Base-by-base conservation (phyloP, 2,797 vertebrate species). In the Lutjanus argentimaculatus region DNA sequence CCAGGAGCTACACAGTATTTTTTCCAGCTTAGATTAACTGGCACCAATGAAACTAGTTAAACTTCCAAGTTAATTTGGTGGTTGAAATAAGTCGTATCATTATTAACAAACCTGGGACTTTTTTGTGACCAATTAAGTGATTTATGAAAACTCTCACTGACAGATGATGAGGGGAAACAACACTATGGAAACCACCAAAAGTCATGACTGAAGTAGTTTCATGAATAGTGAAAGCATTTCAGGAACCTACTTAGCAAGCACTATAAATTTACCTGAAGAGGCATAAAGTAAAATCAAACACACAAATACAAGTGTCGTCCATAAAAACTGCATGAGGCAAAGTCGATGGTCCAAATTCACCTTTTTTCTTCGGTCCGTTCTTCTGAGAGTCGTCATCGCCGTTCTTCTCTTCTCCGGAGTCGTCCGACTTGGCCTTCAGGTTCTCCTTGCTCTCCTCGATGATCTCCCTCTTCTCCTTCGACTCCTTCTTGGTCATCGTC, bases 331-430 rank as follows among this genome's bases (percentile, higher is more conserved):
- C 30, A 36, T 6, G 30, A 36, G 6, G 30, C 4, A 36, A 48
- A 6, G 6, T 48, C 15, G 15, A 15, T 5, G 13, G 6, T 15
- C n/a, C 16, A 30, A 4, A 16, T 25, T 79, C 69, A 98, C 98
- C 98, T 97, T 97, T 99, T 90, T 98, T 99, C 93, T 97, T 98
- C 56, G 98, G 96, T 0, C 97, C 95, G 0, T 97, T 97, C 91
- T 96, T 97, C 90, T 98, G 97, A 51, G 96, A 95, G 84, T 99
- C 98, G 16, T 99, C 98, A 0, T 99, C 98, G 0, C 97, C 96
- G 1, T 98, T 99, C 91, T 98, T 99, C 90, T 99, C 98, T 75
- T 99, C 98, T 71, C 98, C 98, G 0, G 98, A 99, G 88, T 99
- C 98, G 43, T 99, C 98, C 0, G 98, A 99, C 92, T 97, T 98